Conservation (phyloP, 2,888 invertebrate species). For the Colostygia pectinataria region DNA sequence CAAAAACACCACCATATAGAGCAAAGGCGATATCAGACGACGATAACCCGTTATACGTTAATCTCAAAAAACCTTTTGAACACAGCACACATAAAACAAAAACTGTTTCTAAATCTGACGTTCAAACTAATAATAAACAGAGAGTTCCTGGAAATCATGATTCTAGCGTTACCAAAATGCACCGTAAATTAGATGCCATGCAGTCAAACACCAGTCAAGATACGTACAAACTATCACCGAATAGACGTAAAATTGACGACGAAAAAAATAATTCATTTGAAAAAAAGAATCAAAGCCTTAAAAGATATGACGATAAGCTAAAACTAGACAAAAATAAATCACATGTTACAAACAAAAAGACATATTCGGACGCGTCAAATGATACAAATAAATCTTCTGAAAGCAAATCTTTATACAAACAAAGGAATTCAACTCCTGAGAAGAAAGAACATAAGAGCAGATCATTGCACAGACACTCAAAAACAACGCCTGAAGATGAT, state of each 20-base stretch:
- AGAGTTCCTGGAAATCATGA: constrained; percentile 26
- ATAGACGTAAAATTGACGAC: constrained; percentile 10
- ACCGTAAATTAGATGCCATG: constrained; percentile 28
- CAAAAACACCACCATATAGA: constrained; percentile 21
- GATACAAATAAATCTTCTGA: constrained; percentile 24
- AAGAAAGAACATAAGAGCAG: constrained; percentile 38
- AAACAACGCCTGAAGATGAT: constrained; percentile 29
- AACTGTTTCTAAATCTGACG: constrained; percentile 35
- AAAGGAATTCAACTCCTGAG: constrained; percentile 21
- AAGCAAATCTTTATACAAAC: constrained; percentile 21
- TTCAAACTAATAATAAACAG: constrained; percentile 29
- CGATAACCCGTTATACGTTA: constrained; percentile 47
- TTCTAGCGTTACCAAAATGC: constrained; percentile 23
- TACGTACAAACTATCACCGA: constrained; percentile 2
- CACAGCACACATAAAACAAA: constrained; percentile 33
- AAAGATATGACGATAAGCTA: constrained; percentile 7
- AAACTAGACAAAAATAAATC: constrained; percentile 11
- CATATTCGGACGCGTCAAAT: constrained; percentile 20
- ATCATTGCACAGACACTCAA: constrained; percentile 37
- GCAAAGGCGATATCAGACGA: constrained; percentile 36
- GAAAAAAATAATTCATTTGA: constrained; percentile 12
- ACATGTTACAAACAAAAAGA: constrained; percentile 10
- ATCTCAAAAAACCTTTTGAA: constrained; percentile 39
- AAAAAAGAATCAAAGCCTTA: constrained; percentile 18
- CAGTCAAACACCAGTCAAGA: constrained; percentile 19